A percentile compares a stretch with the other conserved stretches of the same genome.
Conservation (phyloP, 2,113 vertebrate genomes). For the Spea multiplicata region DNA sequence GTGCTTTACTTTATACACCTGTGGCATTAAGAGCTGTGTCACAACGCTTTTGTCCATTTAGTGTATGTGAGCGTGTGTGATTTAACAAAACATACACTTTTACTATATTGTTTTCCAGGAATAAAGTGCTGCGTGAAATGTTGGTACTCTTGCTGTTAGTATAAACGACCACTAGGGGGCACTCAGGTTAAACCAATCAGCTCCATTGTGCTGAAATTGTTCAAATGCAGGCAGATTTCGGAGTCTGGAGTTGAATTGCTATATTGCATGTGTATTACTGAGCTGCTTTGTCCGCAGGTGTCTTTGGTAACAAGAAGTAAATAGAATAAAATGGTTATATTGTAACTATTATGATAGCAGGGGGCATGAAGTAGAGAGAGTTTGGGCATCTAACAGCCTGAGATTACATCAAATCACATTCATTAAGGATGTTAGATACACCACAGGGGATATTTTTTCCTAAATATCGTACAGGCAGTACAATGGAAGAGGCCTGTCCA, state of each 20-base stretch:
- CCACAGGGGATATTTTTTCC: constrained; percentile 26
- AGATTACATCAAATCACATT: constrained; percentile 42
- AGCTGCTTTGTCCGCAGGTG: constrained; percentile 45
- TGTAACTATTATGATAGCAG: constrained; percentile 47
- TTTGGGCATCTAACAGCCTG: constrained; percentile 39
- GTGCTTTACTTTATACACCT: too few relatives aligned
- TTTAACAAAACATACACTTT: too few relatives aligned
- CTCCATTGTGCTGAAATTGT: neutral
- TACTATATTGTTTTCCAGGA: too few relatives aligned
- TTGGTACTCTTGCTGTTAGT: constrained; percentile 52
- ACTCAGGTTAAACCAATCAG: constrained; percentile 66
- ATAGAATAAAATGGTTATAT: constrained; percentile 47
- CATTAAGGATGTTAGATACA: constrained; percentile 43
- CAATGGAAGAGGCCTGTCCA: constrained; percentile 31
- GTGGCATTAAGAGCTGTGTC: too few relatives aligned
- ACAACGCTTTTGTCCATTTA: too few relatives aligned
- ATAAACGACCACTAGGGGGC: constrained; percentile 64
- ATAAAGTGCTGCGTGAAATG: neutral
- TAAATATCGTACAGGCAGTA: constrained; percentile 10
- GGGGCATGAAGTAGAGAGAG: constrained; percentile 19
- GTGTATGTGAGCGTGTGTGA: too few relatives aligned
- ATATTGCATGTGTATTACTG: constrained; percentile 34
- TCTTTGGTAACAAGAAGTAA: constrained; percentile 47
- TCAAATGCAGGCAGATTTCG: constrained; percentile 12
- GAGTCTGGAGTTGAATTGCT: constrained; percentile 32